Base-by-base conservation (phyloP, 2,888 invertebrate genomes). In the Chrysina gloriosa region DNA sequence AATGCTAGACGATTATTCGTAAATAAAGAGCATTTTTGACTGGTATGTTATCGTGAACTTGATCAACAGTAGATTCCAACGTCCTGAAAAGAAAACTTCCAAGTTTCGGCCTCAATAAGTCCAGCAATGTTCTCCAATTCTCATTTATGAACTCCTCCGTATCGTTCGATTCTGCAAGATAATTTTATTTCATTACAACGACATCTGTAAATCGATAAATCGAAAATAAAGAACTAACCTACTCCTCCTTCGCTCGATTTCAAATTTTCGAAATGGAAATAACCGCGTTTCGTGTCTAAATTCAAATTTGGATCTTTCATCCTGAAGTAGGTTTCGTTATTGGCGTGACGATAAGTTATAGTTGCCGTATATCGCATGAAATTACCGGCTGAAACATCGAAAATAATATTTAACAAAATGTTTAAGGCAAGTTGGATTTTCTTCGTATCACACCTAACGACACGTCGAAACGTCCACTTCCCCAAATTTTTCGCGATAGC, bases 91-190 rank as follows among this genome's bases (percentile, higher is more conserved):
- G 19, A 6, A 27, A 2, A 23, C 1, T 39, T 21, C 42, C 39
- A 4, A 61, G 14, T 21, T 16, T 23, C 25, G 61, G 61, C 27
- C 23, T 61, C n/a, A 61, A 23, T 42, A 25, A 27, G 3, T 5
- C 19, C 2, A 19, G 25, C 2, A 50, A 21, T 21, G 47, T 36
- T 9, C 1, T 42, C 56, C 54, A 56, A 9, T 42, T 66, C 23
- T 54, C 31, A 56, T 42, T 47, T 39, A 65, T 19, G 42, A 65
- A 64, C 11, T 64, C 34, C 2, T 65, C 11, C n/a, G n/a, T 25
- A 7, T 63, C 47, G 14, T 14, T n/a, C n/a, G n/a, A n/a, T n/a
- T n/a, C n/a, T n/a, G n/a, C n/a, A n/a, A n/a, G n/a, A n/a, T n/a
- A n/a, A n/a, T n/a, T n/a, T n/a, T n/a, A n/a, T n/a, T n/a, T n/a